Evolutionary conservation across 2,113 vertebrate genomes (phyloP), one percentile per base, ranked within the genome.

Genomic region (Pteropus alecto): DNA sequence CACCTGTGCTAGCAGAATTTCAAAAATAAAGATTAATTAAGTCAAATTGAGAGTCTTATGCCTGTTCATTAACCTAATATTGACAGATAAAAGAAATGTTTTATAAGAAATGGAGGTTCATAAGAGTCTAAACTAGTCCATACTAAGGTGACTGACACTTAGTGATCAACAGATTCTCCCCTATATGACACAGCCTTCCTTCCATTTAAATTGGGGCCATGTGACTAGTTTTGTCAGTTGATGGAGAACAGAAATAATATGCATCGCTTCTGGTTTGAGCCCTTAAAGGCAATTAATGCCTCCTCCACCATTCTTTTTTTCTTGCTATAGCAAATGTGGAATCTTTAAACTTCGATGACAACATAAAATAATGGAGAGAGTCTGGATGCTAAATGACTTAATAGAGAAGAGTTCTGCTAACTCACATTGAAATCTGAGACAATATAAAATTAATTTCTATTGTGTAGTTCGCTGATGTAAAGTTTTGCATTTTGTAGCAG

Each of bases 11-110:
- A 84, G 74, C 1, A 95, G 33, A 18, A 77, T 84, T 93, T 77
- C 11, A 58, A 76, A 81, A 83, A 87, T 76, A 41, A 84, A 95
- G 63, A 60, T 96, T 83, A 93, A 89, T 92, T 73, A 93, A 82
- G 24, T 76, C 56, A 95, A 35, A 18, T 79, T 95, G 41, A 92
- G 41, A 92, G 11, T 78, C 18, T 86, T 77, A 60, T 76, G 19
- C 10, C 77, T 93, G 8, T 51, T 90, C 7, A 48, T 77, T 93
- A 78, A 26, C 21, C 8, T 61, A 87, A 91, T 88, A 67, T 46
- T 94, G 1, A 91, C 51, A 73, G 24, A 35, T 58, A 71, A 15
- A 74, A 38, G 3, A 7, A 71, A 33, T 94, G 3, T 79, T 87
- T 93, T 78, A 18, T 41, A 77, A 16, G 33, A 70, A 51, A 26